phyloP scores from a whole-genome alignment of 2,888 invertebrate species.

The Polylopha cassiicola region DNA sequence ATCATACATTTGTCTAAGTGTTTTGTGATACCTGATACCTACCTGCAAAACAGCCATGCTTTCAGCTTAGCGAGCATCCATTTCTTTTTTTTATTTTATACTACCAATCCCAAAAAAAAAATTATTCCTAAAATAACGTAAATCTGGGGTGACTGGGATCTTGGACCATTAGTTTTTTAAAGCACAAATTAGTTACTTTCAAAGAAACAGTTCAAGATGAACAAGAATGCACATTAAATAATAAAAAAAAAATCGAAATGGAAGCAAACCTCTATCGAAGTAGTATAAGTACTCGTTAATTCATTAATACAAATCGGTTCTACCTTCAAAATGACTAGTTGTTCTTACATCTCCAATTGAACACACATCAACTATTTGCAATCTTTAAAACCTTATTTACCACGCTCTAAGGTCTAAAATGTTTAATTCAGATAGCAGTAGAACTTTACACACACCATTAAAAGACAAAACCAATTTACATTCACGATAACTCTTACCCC shows the following conservation, averaged over 20 bases:
- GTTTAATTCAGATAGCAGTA: neutral
- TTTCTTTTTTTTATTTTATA: too few relatives aligned
- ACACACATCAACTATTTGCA: constrained; percentile 8
- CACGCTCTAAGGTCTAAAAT: constrained; percentile 3
- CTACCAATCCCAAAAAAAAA: too few relatives aligned
- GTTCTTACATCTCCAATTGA: constrained; percentile 20
- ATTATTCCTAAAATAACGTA: too few relatives aligned
- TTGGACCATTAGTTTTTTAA: too few relatives aligned
- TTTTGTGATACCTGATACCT: too few relatives aligned
- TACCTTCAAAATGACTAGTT: constrained; percentile 37
- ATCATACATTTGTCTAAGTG: too few relatives aligned
- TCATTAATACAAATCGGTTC: constrained; percentile 46
- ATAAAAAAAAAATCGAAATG: neutral
- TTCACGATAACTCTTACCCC: constrained; percentile 1
- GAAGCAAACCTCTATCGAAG: constrained; percentile 22
- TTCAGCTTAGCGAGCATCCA: too few relatives aligned
- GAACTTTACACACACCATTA: neutral
- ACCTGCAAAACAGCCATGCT: too few relatives aligned
- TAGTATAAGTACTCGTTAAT: constrained; percentile 42
- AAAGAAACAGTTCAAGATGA: too few relatives aligned
- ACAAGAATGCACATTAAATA: too few relatives aligned
- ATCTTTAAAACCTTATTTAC: constrained; percentile 7
- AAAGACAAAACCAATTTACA: constrained; percentile 2
- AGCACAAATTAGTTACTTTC: too few relatives aligned
- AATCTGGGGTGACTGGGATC: too few relatives aligned